These are phyloP conservation scores for Thymallus thymallus DNA, from an alignment of 2,113 vertebrate genomes.

Conservation along the genomic window DNA sequence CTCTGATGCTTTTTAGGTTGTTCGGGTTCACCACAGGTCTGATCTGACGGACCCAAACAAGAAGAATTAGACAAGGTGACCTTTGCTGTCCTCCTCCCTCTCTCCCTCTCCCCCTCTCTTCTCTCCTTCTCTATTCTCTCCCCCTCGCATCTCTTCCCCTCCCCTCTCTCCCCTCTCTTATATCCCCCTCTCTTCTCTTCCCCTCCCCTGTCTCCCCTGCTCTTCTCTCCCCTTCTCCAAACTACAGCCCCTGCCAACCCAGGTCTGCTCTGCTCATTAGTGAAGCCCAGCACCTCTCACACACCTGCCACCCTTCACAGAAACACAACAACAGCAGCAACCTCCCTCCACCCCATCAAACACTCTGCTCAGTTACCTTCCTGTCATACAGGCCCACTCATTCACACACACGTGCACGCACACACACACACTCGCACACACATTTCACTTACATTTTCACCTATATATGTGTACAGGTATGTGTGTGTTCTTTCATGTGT, in stretches of 20 bases:
- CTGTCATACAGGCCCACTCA: neutral
- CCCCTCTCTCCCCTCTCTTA: neutral
- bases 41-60: slow-evolving; percentile 29
- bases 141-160: neutral
- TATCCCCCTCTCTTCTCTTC: neutral
- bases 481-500: slow-evolving; percentile 4
- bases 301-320: slow-evolving; percentile 53
- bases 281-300: slow-evolving; percentile 32
- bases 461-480: neutral
- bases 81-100: slow-evolving; percentile 35
- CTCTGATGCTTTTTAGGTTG: slow-evolving; percentile 14
- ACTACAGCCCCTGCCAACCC: slow-evolving; percentile 9
- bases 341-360: slow-evolving; percentile 30
- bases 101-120: neutral
- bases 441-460: neutral
- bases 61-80: slow-evolving; percentile 54
- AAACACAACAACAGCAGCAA: slow-evolving; percentile 22
- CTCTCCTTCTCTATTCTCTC: neutral
- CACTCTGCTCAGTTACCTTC: neutral
- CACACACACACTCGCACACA: no score
- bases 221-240: neutral
- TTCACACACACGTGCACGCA: neutral
- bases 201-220: neutral
- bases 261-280: slow-evolving; percentile 49
- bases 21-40: slow-evolving; percentile 21